These are phyloP conservation scores for Pissodes strobi DNA, from an alignment of 1,140 invertebrate genomes.

Conservation along the genomic window DNA sequence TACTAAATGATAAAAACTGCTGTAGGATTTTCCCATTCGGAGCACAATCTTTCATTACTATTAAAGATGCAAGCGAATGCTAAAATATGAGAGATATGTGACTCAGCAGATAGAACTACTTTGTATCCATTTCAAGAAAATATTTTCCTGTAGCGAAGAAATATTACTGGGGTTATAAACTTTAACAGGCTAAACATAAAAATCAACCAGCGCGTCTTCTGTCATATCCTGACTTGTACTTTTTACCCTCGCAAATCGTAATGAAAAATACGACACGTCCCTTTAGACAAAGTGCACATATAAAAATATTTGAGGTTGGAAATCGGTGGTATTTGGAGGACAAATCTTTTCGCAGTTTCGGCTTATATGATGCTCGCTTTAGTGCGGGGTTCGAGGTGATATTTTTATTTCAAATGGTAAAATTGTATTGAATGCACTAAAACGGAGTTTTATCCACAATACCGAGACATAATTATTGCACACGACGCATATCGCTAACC, in stretches of 20 bases:
- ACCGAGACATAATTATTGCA: no score
- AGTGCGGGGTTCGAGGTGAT: neutral
- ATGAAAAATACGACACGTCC: constrained; percentile 48
- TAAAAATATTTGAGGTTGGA: constrained; percentile 51
- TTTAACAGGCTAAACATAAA: constrained; percentile 27
- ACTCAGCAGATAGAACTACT: constrained; percentile 9
- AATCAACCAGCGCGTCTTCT: constrained; percentile 19
- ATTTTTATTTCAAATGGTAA: no score
- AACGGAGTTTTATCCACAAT: no score
- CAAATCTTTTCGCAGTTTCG: constrained; percentile 35
- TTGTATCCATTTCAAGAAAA: constrained; percentile 19
- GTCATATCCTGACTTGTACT: constrained; percentile 41
- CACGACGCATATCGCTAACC: no score
- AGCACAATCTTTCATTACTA: no score
- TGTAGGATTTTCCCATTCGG: no score
- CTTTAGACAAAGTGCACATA: constrained; percentile 51
- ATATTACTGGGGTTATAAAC: constrained; percentile 21
- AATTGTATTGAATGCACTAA: no score
- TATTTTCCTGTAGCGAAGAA: neutral
- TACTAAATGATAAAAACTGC: no score
- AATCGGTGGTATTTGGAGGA: constrained; percentile 44
- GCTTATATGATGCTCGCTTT: constrained; percentile 5
- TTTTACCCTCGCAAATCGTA: constrained; percentile 39
- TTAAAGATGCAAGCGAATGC: neutral
- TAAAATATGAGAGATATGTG: constrained; percentile 10